Conservation (phyloP, 37 sponge, comb jelly and placozoan species). For the Theonella swinhoei region DNA sequence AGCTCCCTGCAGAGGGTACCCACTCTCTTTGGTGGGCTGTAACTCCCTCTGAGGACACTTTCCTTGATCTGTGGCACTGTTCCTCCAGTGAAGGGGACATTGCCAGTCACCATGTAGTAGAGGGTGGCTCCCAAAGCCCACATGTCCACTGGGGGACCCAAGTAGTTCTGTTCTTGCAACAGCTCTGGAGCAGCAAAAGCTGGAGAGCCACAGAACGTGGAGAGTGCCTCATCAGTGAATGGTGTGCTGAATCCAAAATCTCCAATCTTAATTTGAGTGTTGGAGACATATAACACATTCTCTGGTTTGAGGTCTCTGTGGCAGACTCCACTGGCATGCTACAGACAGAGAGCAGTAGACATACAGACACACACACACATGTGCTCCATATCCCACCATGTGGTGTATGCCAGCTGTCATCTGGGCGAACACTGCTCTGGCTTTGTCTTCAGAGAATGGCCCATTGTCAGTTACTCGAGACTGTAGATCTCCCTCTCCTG, state of each 20-base stretch:
- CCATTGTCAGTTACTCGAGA: constrained; percentile 47
- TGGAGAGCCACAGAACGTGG: constrained; percentile 91
- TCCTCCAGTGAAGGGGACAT: constrained; percentile 69
- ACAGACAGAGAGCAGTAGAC: not conserved
- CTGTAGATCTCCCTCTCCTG: constrained; percentile 68
- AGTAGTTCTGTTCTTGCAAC: constrained; percentile 69
- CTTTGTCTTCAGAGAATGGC: constrained; percentile 56
- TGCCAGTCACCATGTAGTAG: constrained; percentile 76
- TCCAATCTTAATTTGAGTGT: constrained; percentile 68
- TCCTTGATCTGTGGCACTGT: constrained; percentile 69
- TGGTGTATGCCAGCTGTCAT: constrained; percentile 67
- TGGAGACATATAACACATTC: constrained; percentile 74
- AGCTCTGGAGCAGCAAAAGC: constrained; percentile 91
- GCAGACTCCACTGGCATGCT: constrained; percentile 73
- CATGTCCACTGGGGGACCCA: constrained; percentile 78
- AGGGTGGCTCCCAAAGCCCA: constrained; percentile 87
- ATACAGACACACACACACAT: not conserved
- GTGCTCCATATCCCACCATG: constrained; percentile 63
- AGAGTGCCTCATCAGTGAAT: constrained; percentile 19
- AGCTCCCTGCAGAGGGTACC: constrained; percentile 16
- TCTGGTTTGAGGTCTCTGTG: constrained; percentile 91
- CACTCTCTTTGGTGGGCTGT: constrained; percentile 46
- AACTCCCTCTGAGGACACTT: constrained; percentile 64
- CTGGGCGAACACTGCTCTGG: constrained; percentile 68
- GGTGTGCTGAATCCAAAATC: constrained; percentile 90